Conservation (phyloP, 2,113 vertebrate genomes). For the Prietella phreatophila region DNA sequence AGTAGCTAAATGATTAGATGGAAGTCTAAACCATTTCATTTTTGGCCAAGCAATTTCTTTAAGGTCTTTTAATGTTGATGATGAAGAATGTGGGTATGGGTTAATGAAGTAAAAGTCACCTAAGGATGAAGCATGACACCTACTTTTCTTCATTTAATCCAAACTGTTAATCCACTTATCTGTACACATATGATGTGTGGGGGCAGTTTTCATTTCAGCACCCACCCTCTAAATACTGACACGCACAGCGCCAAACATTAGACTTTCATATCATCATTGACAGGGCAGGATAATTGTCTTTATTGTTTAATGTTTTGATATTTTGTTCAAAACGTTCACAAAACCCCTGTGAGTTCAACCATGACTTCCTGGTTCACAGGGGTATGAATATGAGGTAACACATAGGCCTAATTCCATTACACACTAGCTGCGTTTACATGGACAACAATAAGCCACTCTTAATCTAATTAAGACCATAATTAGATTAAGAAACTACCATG, state of each 20-base stretch:
- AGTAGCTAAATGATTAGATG: background rate
- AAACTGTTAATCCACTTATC: constrained; percentile 33
- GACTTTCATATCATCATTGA: constrained; percentile 38
- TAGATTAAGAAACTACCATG: no score
- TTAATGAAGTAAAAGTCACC: constrained; percentile 34
- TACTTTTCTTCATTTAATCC: constrained; percentile 12
- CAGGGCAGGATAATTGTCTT: background rate
- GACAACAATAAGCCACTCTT: no score
- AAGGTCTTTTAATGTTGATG: constrained; percentile 4
- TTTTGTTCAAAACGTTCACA: no score
- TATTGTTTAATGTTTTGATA: no score
- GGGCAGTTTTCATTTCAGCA: constrained; percentile 39
- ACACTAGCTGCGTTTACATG: no score
- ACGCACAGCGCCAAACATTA: constrained; percentile 26
- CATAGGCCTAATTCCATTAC: no score
- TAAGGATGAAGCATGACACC: constrained; percentile 16
- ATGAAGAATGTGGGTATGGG: constrained; percentile 2
- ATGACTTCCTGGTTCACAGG: no score
- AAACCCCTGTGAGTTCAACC: no score
- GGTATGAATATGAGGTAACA: no score
- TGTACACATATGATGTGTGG: constrained; percentile 19
- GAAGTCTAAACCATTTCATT: background rate
- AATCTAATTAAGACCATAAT: no score
- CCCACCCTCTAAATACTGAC: constrained; percentile 27
- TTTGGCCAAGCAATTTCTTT: background rate